Conservation (phyloP, 2,888 invertebrate genomes). For the Clusia tigrina region DNA sequence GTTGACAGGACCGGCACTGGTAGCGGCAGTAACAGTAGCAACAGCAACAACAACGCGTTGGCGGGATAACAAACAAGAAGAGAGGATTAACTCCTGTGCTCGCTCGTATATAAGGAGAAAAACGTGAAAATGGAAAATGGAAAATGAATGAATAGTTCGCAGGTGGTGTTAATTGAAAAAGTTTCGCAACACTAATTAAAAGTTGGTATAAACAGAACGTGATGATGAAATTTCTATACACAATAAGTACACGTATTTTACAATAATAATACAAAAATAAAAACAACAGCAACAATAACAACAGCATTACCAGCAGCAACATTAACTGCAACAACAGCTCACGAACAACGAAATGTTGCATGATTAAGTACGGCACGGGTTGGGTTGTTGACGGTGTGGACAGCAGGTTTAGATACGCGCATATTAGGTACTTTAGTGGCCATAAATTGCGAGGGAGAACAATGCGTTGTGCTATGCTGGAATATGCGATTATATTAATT, state of each 20-base stretch:
- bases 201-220: conserved; percentile 58
- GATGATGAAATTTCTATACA: conserved; percentile 38
- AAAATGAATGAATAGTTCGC: conserved; percentile 61
- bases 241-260: no score
- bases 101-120: no score
- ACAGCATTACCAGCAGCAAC: conserved; percentile 8
- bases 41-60: conserved; percentile 20
- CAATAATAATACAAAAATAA: neutral
- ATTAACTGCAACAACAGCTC: conserved; percentile 1
- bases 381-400: no score
- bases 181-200: conserved; percentile 61
- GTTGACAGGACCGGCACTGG: conserved; percentile 8
- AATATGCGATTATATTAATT: no score
- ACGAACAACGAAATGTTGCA: neutral
- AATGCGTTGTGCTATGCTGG: no score
- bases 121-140: conserved; percentile 34
- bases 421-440: no score
- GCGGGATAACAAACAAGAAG: no score
- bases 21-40: conserved; percentile 34
- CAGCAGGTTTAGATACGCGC: no score
- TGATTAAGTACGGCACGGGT: neutral
- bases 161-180: conserved; percentile 63
- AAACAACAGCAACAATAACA: neutral
- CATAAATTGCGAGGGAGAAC: no score
- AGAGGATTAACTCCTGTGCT: no score